Percentiles rank a stretch among this genome's conserved stretches.
phyloP scores from a whole-genome alignment of 2,888 invertebrate species.

The Drosophila imparisetae region DNA sequence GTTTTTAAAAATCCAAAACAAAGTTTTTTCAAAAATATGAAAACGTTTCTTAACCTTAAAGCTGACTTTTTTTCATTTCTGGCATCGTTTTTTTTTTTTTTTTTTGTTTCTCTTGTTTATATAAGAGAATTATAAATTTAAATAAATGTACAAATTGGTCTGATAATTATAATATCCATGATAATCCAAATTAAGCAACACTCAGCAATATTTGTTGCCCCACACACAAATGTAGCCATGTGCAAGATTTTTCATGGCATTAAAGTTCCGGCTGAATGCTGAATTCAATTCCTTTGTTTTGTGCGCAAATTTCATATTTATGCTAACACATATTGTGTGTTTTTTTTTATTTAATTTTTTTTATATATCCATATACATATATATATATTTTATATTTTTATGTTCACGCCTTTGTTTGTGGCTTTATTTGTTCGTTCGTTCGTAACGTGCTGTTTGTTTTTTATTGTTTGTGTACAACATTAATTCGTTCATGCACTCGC shows the following conservation, averaged over 20 bases:
- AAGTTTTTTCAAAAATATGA: background rate
- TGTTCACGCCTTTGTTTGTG: slow-evolving; percentile 60
- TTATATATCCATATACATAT: background rate
- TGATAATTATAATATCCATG: too few species aligned
- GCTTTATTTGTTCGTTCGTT: slow-evolving; percentile 52
- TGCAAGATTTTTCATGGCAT: slow-evolving; percentile 5
- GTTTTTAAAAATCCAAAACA: background rate
- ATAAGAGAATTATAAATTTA: background rate
- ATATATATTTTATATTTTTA: slow-evolving; percentile 45
- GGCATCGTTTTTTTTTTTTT: too few species aligned
- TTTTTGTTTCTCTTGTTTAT: too few species aligned
- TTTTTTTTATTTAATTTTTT: background rate
- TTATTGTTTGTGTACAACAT: slow-evolving; percentile 73
- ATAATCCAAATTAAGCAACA: background rate
- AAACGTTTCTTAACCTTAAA: background rate
- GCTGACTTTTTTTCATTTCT: rapidly evolving
- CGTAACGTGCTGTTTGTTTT: slow-evolving; percentile 73
- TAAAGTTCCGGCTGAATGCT: slow-evolving; percentile 11
- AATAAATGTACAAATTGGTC: too few species aligned
- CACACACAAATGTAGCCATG: background rate
- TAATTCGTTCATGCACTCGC: slow-evolving; percentile 67
- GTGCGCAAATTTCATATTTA: slow-evolving; percentile 32
- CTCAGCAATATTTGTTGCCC: background rate
- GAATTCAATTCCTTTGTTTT: slow-evolving; percentile 20
- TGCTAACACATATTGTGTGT: slow-evolving; percentile 29